These are phyloP conservation scores for Hypotaenidia philippensis DNA, from an alignment of 2,797 vertebrate species.

Conservation along the genomic window DNA sequence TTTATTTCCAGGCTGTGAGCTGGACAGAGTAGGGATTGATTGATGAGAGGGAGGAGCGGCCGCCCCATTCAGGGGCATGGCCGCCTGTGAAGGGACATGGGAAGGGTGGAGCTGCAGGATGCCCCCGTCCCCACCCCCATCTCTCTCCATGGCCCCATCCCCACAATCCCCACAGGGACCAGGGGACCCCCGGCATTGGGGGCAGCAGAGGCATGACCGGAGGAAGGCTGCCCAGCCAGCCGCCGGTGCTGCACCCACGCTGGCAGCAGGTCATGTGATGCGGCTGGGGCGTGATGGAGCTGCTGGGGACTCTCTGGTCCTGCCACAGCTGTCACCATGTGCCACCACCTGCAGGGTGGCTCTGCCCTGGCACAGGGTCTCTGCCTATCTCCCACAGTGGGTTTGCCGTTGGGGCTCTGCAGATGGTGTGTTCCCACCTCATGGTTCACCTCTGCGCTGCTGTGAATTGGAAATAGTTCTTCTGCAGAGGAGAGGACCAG, in stretches of 20 bases:
- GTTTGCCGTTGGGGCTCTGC: neutral
- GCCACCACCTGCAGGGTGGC: accelerated
- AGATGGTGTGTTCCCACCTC: neutral
- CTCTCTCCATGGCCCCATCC: neutral
- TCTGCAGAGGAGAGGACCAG: neutral
- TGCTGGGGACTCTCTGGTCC: neutral
- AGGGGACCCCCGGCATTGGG: accelerated
- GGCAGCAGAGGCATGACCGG: neutral
- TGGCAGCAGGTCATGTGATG: accelerated
- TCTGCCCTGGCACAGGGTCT: neutral
- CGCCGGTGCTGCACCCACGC: accelerated
- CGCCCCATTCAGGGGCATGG: neutral
- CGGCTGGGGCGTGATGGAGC: neutral
- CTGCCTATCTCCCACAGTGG: neutral
- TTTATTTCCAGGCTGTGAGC: constrained; percentile 34
- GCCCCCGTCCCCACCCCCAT: neutral
- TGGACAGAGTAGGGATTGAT: constrained; percentile 52
- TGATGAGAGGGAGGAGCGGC: constrained; percentile 60
- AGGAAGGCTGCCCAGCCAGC: neutral
- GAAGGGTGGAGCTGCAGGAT: neutral
- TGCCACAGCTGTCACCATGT: accelerated
- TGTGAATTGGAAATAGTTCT: neutral
- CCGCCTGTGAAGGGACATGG: accelerated
- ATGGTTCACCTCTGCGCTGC: neutral
- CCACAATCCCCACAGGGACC: neutral